A percentile compares a stretch with the other conserved stretches of the same genome.
Conservation (phyloP, 2,113 vertebrate genomes). For the Hypomesus transpacificus region DNA sequence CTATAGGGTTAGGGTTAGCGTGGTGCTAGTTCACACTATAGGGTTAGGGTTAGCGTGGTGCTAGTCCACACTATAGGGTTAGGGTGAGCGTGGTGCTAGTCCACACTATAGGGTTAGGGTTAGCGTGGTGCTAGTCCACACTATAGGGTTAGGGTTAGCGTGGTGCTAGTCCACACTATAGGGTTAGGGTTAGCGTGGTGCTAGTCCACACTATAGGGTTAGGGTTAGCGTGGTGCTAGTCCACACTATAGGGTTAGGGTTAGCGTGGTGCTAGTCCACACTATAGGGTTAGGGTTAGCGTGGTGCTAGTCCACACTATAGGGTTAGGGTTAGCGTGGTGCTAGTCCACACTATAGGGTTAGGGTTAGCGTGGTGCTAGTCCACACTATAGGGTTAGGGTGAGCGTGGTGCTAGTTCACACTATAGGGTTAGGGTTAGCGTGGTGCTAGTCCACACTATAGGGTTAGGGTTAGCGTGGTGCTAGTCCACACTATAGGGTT, state of each 20-base stretch:
- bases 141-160: no score
- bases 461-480: no score
- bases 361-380: no score
- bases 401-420: no score
- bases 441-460: constrained; percentile 60
- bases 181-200: constrained; percentile 42
- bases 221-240: constrained; percentile 48
- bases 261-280: no score
- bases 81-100: constrained; percentile 38
- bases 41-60: no score
- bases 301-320: no score
- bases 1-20: constrained; percentile 13
- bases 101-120: neutral
- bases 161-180: no score
- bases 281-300: constrained; percentile 35
- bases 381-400: no score
- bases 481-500: no score
- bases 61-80: no score
- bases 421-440: constrained; percentile 13
- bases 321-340: constrained; percentile 33
- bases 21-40: constrained; percentile 59
- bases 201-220: no score
- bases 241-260: constrained; percentile 58
- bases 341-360: constrained; percentile 61
- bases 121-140: constrained; percentile 58